A percentile compares a stretch with the other conserved stretches of the same genome.
Conservation (phyloP, 1,140 invertebrate species). For the Pogonognathellus flavescens region DNA sequence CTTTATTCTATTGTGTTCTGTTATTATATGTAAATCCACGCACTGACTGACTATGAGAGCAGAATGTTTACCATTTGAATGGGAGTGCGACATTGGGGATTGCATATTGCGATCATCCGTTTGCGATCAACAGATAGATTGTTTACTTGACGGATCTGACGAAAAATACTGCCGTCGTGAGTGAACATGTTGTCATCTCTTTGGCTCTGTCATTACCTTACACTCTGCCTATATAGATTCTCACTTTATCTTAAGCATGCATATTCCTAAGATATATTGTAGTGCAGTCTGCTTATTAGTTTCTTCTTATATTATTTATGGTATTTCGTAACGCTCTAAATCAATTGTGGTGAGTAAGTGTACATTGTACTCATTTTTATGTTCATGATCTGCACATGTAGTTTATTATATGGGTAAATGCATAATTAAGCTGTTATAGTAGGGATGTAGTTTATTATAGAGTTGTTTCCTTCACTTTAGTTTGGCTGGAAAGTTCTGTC, state of each 20-base stretch:
- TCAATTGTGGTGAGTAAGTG: too few species aligned
- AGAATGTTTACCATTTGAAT: slow-evolving; percentile 60
- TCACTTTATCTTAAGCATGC: neutral
- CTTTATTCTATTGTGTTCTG: slow-evolving; percentile 24
- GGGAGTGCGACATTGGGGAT: slow-evolving; percentile 77
- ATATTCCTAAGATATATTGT: neutral
- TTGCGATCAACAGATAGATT: slow-evolving; percentile 77
- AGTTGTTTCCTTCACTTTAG: neutral
- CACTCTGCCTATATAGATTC: neutral
- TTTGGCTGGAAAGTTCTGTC: too few species aligned
- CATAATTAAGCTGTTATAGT: too few species aligned
- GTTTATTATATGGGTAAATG: too few species aligned
- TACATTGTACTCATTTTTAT: too few species aligned
- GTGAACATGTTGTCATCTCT: slow-evolving; percentile 48
- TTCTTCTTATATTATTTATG: neutral
- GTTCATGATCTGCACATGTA: too few species aligned
- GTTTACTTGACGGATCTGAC: slow-evolving; percentile 78
- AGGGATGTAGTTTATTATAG: neutral
- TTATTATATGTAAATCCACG: slow-evolving; percentile 35
- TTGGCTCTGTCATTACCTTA: neutral
- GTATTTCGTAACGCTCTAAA: neutral
- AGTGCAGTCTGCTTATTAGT: neutral
- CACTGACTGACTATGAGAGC: slow-evolving; percentile 27
- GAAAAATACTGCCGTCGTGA: slow-evolving; percentile 70
- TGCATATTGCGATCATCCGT: slow-evolving; percentile 74